These are phyloP conservation scores for Pimpla rufipes DNA, from an alignment of 2,888 invertebrate genomes.

Conservation along the genomic window DNA sequence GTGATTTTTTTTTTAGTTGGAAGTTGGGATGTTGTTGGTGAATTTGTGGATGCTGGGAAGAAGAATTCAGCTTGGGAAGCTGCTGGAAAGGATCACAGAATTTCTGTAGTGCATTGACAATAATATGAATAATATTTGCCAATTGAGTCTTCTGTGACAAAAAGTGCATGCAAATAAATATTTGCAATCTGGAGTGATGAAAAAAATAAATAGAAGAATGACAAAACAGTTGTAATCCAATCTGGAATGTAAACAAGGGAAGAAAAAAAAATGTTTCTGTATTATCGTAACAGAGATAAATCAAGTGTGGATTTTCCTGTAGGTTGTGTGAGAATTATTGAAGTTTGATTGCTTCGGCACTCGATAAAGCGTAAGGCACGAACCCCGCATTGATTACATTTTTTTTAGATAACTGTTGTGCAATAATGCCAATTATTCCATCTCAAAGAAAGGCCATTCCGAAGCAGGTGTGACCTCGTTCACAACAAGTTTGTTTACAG, in stretches of 20 bases:
- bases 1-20: background rate
- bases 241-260: background rate
- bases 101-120: too few species aligned
- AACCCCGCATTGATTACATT: too few species aligned
- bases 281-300: too few species aligned
- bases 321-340: too few species aligned
- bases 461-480: slow-evolving; percentile 74
- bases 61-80: background rate
- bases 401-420: background rate
- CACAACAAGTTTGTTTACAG: slow-evolving; percentile 7
- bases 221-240: too few species aligned
- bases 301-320: too few species aligned
- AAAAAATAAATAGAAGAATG: background rate
- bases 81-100: background rate
- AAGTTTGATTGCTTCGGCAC: too few species aligned
- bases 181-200: background rate
- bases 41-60: background rate
- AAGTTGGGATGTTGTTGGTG: background rate
- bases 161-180: background rate
- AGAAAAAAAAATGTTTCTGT: too few species aligned
- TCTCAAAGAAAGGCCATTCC: slow-evolving; percentile 74
- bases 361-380: too few species aligned
- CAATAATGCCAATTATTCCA: slow-evolving; percentile 40
- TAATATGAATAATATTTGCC: too few species aligned
- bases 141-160: too few species aligned